Conservation (phyloP, 2,113 vertebrate species). For the Pelecanus crispus region DNA sequence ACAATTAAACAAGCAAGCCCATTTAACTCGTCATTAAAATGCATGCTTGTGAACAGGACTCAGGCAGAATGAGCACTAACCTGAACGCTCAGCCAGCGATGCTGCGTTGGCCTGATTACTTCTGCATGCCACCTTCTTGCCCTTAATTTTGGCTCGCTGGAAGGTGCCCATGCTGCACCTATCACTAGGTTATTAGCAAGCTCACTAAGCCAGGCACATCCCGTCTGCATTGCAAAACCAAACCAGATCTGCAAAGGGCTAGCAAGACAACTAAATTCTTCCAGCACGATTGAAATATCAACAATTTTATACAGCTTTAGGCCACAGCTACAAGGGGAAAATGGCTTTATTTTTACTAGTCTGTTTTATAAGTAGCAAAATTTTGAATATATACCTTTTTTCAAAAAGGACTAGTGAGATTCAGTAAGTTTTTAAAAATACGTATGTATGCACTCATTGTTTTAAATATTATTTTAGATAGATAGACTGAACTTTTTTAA, state of each 20-base stretch:
- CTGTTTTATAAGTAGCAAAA: neutral
- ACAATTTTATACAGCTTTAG: neutral
- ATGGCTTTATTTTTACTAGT: neutral
- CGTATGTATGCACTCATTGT: too few relatives aligned
- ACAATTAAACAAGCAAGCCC: conserved; percentile 35
- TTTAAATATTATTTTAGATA: neutral
- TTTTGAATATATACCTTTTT: neutral
- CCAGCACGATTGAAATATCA: neutral
- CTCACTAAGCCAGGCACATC: neutral
- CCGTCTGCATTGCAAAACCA: neutral
- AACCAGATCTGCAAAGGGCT: neutral
- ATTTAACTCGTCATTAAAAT: conserved; percentile 5
- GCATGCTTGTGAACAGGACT: conserved; percentile 7
- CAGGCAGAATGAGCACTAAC: neutral
- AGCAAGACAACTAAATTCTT: neutral
- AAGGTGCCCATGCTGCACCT: neutral
- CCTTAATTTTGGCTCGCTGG: neutral
- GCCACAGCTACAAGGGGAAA: neutral
- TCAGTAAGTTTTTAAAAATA: neutral
- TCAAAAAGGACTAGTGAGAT: neutral
- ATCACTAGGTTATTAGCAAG: neutral
- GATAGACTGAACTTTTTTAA: neutral
- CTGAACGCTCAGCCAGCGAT: neutral
- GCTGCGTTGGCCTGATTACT: neutral
- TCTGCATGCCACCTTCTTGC: neutral